A percentile compares a stretch with the other conserved stretches of the same genome.
These are phyloP conservation scores for Neodiprion virginianus DNA, from an alignment of 1,140 invertebrate species.

Conservation along the genomic window DNA sequence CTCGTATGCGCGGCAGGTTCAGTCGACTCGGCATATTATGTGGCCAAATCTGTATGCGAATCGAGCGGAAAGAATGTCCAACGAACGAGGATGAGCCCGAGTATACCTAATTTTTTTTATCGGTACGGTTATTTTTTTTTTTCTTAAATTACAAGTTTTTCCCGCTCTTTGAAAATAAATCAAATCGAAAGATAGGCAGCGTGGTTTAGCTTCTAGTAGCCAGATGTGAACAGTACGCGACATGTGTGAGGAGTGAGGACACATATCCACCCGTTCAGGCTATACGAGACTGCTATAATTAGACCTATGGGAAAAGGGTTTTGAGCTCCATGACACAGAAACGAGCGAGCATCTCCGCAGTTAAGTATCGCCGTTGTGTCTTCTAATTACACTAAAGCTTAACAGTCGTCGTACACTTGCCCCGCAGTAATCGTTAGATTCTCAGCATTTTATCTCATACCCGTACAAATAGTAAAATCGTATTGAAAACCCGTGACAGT, in stretches of 20 bases:
- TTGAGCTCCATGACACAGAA: background rate
- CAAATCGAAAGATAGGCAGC: background rate
- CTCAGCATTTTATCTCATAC: too few relatives aligned
- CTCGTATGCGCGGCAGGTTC: background rate
- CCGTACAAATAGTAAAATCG: too few relatives aligned
- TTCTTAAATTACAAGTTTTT: too few relatives aligned
- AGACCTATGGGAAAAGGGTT: constrained; percentile 7
- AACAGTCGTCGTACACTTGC: too few relatives aligned
- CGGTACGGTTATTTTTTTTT: too few relatives aligned
- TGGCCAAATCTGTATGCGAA: too few relatives aligned
- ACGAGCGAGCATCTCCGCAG: background rate
- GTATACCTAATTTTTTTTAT: too few relatives aligned
- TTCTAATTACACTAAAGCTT: background rate
- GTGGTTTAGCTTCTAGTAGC: background rate
- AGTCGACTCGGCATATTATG: too few relatives aligned
- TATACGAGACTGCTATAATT: constrained; percentile 7
- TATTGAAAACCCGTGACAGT: too few relatives aligned
- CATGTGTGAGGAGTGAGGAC: background rate
- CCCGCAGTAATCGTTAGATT: too few relatives aligned
- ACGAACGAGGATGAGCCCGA: too few relatives aligned
- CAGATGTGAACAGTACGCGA: background rate
- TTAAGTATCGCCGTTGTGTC: background rate
- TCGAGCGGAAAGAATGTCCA: too few relatives aligned
- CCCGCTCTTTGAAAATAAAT: background rate
- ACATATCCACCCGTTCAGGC: background rate